Percentiles rank a stretch among this genome's conserved stretches.
phyloP scores from a whole-genome alignment of 2,888 invertebrate genomes.

The Dioctria rufipes region DNA sequence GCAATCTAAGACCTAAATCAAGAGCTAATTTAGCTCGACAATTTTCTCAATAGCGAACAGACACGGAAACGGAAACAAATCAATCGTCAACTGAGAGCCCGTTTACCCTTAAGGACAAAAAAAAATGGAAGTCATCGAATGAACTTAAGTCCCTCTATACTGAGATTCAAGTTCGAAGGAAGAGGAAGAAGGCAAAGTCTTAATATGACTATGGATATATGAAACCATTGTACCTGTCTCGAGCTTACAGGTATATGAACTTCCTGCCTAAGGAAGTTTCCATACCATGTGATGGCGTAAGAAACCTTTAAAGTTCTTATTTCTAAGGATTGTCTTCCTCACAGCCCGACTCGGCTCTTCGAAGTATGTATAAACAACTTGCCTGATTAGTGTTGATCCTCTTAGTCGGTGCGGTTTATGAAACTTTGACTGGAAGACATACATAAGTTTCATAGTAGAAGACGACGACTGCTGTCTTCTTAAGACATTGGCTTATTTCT shows the following conservation, averaged over 20 bases:
- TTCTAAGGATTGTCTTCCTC: neutral
- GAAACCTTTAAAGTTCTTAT: constrained; percentile 13
- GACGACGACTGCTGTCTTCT: constrained; percentile 2
- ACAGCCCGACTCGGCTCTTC: too few relatives aligned
- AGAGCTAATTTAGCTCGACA: constrained; percentile 10
- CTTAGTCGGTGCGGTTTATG: constrained; percentile 31
- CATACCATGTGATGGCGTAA: neutral
- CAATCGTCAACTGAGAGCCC: constrained; percentile 24
- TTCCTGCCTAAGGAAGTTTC: neutral
- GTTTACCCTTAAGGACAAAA: neutral
- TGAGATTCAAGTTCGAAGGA: constrained; percentile 1
- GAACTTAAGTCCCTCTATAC: neutral
- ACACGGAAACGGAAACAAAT: constrained; percentile 35
- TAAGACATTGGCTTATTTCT: neutral
- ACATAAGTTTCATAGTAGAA: neutral
- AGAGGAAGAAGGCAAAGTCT: neutral
- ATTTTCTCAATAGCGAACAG: neutral
- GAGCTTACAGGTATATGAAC: neutral
- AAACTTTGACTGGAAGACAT: constrained; percentile 11
- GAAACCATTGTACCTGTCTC: neutral
- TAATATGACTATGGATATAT: neutral
- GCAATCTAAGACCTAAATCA: neutral
- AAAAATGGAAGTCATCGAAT: constrained; percentile 16
- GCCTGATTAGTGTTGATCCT: constrained; percentile 36
- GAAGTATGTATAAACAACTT: too few relatives aligned